Conservation (phyloP, 2,113 vertebrate genomes). For the Eira barbara region DNA sequence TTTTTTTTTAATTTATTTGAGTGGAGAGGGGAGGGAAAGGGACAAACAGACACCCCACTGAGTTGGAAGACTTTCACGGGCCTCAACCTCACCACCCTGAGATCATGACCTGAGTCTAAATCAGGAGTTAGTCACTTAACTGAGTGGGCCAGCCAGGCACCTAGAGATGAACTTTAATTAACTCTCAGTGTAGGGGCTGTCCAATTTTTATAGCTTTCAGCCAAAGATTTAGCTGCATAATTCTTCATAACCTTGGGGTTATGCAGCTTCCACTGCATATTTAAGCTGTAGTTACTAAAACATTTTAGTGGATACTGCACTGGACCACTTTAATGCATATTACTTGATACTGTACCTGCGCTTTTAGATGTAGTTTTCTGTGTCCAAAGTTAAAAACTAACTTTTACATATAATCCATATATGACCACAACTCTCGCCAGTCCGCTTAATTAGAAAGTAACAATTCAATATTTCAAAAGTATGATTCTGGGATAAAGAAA, state of each 20-base stretch:
- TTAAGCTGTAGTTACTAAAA: not conserved
- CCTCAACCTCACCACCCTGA: not conserved
- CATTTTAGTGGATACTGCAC: not conserved
- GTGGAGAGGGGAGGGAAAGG: not conserved
- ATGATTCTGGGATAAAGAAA: not conserved
- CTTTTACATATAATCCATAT: not conserved
- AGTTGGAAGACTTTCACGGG: not conserved
- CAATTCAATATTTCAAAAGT: not conserved
- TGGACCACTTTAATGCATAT: not conserved
- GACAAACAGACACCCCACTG: not conserved
- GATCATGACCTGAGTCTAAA: not conserved
- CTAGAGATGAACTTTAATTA: not conserved
- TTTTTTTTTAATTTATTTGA: not conserved
- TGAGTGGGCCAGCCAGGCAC: not conserved
- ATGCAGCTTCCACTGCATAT: not conserved
- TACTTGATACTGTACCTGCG: not conserved
- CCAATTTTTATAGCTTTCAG: not conserved
- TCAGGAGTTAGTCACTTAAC: not conserved
- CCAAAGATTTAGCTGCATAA: not conserved
- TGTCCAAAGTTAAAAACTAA: not conserved
- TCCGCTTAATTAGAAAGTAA: not conserved
- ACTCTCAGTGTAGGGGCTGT: not conserved
- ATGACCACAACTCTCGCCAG: not conserved
- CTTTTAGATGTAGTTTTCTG: conserved; percentile 2
- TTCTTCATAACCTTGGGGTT: not conserved